A percentile compares a stretch with the other conserved stretches of the same genome.
Evolutionary conservation across 2,113 vertebrate species (phyloP).

Genomic region (Aplodontia rufa): DNA sequence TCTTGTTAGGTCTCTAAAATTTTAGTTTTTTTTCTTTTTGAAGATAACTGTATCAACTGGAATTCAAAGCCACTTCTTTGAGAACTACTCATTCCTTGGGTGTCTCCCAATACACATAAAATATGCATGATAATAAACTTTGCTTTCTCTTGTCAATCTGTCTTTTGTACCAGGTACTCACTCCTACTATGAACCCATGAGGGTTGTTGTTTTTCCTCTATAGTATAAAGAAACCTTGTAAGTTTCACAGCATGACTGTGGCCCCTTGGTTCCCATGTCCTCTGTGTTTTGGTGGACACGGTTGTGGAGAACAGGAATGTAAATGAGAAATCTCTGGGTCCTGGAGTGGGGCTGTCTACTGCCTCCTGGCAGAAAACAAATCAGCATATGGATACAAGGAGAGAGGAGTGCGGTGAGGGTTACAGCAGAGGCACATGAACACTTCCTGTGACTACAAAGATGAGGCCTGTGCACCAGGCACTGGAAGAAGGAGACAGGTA

Average conservation of each 20-base stretch:
- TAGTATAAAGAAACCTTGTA: neutral
- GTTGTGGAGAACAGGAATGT: neutral
- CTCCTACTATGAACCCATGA: no score
- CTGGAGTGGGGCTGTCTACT: neutral
- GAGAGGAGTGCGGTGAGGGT: fast-evolving
- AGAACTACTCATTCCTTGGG: neutral
- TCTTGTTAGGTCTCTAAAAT: no score
- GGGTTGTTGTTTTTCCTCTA: neutral
- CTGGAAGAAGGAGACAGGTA: neutral
- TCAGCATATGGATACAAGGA: fast-evolving
- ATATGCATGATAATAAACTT: neutral
- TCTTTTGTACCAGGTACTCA: neutral
- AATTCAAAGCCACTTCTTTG: neutral
- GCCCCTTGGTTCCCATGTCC: neutral
- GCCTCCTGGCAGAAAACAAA: neutral
- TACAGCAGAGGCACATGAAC: fast-evolving
- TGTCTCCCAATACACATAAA: neutral
- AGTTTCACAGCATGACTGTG: fast-evolving
- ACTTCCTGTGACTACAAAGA: neutral
- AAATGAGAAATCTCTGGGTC: neutral
- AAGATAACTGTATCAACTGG: neutral
- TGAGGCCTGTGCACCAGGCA: no score
- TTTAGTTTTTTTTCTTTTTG: neutral
- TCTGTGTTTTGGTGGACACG: no score
- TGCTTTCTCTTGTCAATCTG: neutral